Percentiles rank a stretch among this genome's conserved stretches.
These are phyloP conservation scores for Hydriomena furcata DNA, from an alignment of 2,888 invertebrate genomes.

Conservation along the genomic window DNA sequence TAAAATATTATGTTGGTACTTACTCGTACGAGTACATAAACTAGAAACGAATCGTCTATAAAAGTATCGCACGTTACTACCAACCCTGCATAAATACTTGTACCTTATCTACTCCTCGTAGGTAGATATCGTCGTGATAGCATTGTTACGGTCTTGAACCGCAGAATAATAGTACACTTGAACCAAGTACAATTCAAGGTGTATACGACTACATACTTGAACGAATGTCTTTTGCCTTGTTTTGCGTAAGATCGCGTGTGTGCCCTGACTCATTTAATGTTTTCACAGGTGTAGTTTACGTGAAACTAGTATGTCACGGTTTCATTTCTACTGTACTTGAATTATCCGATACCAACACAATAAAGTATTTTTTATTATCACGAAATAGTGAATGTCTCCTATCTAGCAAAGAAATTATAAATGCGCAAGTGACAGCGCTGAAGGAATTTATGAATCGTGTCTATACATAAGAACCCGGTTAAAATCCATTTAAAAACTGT, in stretches of 20 bases:
- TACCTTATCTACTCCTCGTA: conserved; percentile 17
- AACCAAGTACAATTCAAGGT: conserved; percentile 13
- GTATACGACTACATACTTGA: conserved; percentile 6
- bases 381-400: conserved; percentile 5
- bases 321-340: conserved; percentile 22
- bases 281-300: conserved; percentile 38
- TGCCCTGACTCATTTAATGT: conserved; percentile 35
- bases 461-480: conserved; percentile 7
- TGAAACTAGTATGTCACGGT: conserved; percentile 34
- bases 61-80: no score
- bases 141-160: conserved; percentile 27
- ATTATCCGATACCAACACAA: conserved; percentile 11
- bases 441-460: conserved; percentile 1
- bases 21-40: not conserved
- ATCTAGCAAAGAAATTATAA: not conserved
- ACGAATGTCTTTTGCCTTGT: conserved; percentile 27
- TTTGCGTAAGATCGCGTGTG: conserved; percentile 30
- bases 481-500: conserved; percentile 21
- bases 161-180: conserved; percentile 22
- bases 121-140: conserved; percentile 23
- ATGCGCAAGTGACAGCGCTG: conserved; percentile 2
- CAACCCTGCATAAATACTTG: no score
- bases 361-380: conserved; percentile 10
- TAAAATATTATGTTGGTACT: no score
- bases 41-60: not conserved